Conservation (phyloP, 1,140 invertebrate species). For the Venustaconcha ellipsiformis region DNA sequence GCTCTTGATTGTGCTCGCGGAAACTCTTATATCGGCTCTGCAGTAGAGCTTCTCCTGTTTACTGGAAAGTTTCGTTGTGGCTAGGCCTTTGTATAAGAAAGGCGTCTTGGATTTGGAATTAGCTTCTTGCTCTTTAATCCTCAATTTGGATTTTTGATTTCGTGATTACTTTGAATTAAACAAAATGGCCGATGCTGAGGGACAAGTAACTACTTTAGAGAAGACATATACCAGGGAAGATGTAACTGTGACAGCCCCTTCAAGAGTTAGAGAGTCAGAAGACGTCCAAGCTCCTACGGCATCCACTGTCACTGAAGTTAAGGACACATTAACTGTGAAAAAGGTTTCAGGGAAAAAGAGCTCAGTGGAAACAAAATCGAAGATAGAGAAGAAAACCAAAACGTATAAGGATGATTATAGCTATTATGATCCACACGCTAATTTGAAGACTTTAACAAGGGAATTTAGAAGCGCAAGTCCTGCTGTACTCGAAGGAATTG, state of each 20-base stretch:
- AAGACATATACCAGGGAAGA: slow-evolving; percentile 7
- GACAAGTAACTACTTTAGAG: slow-evolving; percentile 2
- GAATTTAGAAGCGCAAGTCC: slow-evolving; percentile 58
- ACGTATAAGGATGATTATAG: too few relatives aligned
- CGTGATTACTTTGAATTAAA: not conserved
- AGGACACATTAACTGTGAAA: too few relatives aligned
- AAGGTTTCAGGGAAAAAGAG: too few relatives aligned
- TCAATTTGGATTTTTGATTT: slow-evolving; percentile 9
- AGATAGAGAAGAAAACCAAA: too few relatives aligned
- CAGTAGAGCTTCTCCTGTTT: not conserved
- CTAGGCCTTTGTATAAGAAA: not conserved
- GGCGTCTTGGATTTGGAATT: too few relatives aligned
- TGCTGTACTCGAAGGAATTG: slow-evolving; percentile 58
- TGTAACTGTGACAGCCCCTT: slow-evolving; percentile 4
- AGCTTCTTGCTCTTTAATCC: not conserved
- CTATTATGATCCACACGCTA: too few relatives aligned
- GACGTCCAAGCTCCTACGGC: slow-evolving; percentile 12
- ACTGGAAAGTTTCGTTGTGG: slow-evolving; percentile 1
- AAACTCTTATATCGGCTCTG: too few relatives aligned
- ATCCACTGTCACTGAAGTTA: slow-evolving; percentile 27
- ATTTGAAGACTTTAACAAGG: slow-evolving; percentile 16
- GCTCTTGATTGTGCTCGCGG: too few relatives aligned
- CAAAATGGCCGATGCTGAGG: slow-evolving; percentile 7
- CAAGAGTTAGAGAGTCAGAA: slow-evolving; percentile 5
- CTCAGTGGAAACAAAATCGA: too few relatives aligned